A percentile compares a stretch with the other conserved stretches of the same genome.
These are phyloP conservation scores for Microdon myrmicae DNA, from an alignment of 2,888 invertebrate species.

Conservation along the genomic window DNA sequence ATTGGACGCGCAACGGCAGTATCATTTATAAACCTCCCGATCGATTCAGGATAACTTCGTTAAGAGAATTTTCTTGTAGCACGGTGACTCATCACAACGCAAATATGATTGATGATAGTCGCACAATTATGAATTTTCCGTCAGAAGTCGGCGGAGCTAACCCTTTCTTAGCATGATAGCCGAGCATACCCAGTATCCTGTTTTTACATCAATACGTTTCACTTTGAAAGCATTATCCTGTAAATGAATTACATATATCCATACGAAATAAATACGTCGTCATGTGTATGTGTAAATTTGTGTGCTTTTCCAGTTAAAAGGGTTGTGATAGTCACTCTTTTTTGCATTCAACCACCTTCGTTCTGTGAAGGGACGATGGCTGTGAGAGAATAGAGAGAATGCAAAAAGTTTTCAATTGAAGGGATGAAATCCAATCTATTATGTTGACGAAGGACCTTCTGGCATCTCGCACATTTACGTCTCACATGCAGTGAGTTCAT, in stretches of 20 bases:
- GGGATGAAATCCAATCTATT: slow-evolving; percentile 50
- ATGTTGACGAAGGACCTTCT: slow-evolving; percentile 47
- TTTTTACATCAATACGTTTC: slow-evolving; percentile 7
- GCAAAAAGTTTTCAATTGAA: slow-evolving; percentile 48
- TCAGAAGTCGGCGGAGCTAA: slow-evolving; percentile 12
- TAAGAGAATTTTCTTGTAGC: slow-evolving; percentile 48
- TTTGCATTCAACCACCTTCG: slow-evolving; percentile 22
- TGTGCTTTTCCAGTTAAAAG: slow-evolving; percentile 10
- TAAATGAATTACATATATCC: slow-evolving; percentile 13
- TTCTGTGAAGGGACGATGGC: background rate
- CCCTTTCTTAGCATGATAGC: slow-evolving; percentile 19
- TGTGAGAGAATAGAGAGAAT: slow-evolving; percentile 13
- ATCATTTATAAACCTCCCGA: slow-evolving; percentile 44
- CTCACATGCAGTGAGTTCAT: slow-evolving; percentile 40
- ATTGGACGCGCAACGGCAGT: slow-evolving; percentile 33
- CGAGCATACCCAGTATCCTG: background rate
- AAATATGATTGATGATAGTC: slow-evolving; percentile 49
- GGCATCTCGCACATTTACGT: slow-evolving; percentile 8
- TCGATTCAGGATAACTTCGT: slow-evolving; percentile 25
- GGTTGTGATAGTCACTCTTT: slow-evolving; percentile 47
- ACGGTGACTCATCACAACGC: slow-evolving; percentile 44
- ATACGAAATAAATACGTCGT: too few species aligned
- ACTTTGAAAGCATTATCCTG: slow-evolving; percentile 34
- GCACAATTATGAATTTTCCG: slow-evolving; percentile 45
- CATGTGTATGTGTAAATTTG: background rate